A percentile compares a stretch with the other conserved stretches of the same genome.
These are phyloP conservation scores for Xestobium rufovillosum DNA, from an alignment of 2,888 invertebrate genomes.

Conservation along the genomic window DNA sequence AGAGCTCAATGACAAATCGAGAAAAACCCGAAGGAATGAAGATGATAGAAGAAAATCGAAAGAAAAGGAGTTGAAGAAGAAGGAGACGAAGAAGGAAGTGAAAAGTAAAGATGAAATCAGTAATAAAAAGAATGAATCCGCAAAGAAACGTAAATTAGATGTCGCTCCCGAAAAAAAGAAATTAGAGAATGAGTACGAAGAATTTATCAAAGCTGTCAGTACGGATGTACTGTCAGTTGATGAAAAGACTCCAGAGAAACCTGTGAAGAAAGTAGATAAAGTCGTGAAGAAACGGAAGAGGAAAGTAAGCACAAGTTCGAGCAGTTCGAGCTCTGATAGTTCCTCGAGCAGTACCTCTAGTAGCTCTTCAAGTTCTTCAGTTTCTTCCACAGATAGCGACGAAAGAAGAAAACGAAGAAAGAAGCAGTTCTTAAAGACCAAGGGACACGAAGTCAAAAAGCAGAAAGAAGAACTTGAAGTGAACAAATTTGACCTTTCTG, in stretches of 20 bases:
- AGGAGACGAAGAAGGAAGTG: too few species aligned
- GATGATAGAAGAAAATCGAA: background rate
- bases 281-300: constrained; percentile 1
- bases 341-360: background rate
- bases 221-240: constrained; percentile 28
- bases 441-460: too few species aligned
- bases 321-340: background rate
- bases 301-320: background rate
- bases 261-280: constrained; percentile 7
- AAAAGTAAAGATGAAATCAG: constrained; percentile 4
- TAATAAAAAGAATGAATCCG: too few species aligned
- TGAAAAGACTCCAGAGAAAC: constrained; percentile 8
- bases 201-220: constrained; percentile 51
- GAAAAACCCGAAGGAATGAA: background rate
- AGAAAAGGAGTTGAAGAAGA: constrained; percentile 4
- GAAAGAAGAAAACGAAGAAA: background rate
- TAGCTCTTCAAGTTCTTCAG: background rate
- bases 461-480: too few species aligned
- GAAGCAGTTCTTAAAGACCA: too few species aligned
- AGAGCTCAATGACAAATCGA: background rate
- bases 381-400: background rate
- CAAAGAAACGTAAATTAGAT: constrained; percentile 5
- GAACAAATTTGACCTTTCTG: too few species aligned
- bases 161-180: constrained; percentile 1
- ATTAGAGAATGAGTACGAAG: constrained; percentile 48